Evolutionary conservation across 2,797 vertebrate genomes (phyloP).

Genomic region (Rhinoraja longicauda): DNA sequence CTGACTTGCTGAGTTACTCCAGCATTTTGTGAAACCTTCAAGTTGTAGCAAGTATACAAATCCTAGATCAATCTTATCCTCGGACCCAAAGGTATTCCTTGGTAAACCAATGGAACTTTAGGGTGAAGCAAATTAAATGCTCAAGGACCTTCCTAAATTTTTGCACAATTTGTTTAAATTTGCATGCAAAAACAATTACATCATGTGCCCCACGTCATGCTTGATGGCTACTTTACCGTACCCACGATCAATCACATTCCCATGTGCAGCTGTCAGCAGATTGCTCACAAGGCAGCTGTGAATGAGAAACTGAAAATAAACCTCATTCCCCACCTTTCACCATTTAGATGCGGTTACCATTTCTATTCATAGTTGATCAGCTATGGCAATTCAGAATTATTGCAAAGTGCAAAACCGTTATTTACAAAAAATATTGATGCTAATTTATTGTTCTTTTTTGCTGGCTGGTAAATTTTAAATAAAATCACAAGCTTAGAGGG

Average conservation of each 20-base stretch:
- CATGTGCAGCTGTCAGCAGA: neutral
- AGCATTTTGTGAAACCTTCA: no score
- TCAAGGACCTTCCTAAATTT: no score
- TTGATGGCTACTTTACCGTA: neutral
- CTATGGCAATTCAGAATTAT: neutral
- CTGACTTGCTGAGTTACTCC: no score
- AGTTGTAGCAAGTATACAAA: no score
- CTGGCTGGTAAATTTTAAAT: conserved; percentile 2
- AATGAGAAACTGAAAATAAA: neutral
- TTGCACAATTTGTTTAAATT: neutral
- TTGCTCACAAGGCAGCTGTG: neutral
- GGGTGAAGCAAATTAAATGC: no score
- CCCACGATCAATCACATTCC: neutral
- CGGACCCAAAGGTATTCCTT: no score
- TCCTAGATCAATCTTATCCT: no score
- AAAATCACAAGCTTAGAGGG: neutral
- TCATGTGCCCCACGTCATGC: neutral
- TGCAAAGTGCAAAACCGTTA: neutral
- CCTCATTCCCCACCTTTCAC: neutral
- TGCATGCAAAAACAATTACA: neutral
- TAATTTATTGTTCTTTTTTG: neutral
- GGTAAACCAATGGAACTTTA: no score
- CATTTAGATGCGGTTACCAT: neutral
- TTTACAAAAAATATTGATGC: neutral
- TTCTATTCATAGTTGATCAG: neutral